phyloP scores from a whole-genome alignment of 1,140 invertebrate species.

The Caenorhabditis latens region DNA sequence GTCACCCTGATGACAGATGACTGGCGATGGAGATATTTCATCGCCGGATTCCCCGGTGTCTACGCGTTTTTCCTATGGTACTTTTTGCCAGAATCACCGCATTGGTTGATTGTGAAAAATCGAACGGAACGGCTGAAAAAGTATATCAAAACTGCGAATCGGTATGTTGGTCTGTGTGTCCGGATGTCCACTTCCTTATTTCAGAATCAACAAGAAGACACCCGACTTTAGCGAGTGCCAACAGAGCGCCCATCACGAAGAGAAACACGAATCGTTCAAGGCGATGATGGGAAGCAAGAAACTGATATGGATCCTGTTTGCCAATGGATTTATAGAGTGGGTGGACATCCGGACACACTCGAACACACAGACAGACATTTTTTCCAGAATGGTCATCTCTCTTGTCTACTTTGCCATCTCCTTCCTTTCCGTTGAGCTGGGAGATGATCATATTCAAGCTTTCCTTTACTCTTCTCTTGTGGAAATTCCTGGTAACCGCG shows the following conservation, averaged over 20 bases:
- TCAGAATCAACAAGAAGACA: conserved; percentile 27
- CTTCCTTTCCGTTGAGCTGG: conserved; percentile 14
- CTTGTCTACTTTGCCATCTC: conserved; percentile 42
- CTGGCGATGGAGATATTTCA: conserved; percentile 43
- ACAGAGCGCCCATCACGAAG: conserved; percentile 17
- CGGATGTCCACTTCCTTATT: not conserved
- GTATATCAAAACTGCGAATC: conserved; percentile 31
- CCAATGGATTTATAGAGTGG: conserved; percentile 38
- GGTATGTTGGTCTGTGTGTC: not conserved
- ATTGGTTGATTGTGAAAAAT: conserved; percentile 34
- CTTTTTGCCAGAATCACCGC: not conserved
- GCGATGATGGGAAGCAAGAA: not conserved
- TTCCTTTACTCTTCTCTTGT: not conserved
- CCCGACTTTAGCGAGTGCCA: conserved; percentile 27
- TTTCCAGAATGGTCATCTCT: conserved; percentile 42
- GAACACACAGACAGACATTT: not conserved
- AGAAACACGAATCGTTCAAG: conserved; percentile 5
- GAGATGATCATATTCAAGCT: not conserved
- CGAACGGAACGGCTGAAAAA: conserved; percentile 19
- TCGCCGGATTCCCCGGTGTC: not conserved
- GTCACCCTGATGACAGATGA: conserved; percentile 24
- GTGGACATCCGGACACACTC: not conserved
- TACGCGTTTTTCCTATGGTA: not conserved
- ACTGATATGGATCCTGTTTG: conserved; percentile 20
- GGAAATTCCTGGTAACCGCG: conserved; percentile 18